A percentile compares a stretch with the other conserved stretches of the same genome.
Evolutionary conservation across 2,797 vertebrate species (phyloP).

Genomic region (Pipistrellus pygmaeus): DNA sequence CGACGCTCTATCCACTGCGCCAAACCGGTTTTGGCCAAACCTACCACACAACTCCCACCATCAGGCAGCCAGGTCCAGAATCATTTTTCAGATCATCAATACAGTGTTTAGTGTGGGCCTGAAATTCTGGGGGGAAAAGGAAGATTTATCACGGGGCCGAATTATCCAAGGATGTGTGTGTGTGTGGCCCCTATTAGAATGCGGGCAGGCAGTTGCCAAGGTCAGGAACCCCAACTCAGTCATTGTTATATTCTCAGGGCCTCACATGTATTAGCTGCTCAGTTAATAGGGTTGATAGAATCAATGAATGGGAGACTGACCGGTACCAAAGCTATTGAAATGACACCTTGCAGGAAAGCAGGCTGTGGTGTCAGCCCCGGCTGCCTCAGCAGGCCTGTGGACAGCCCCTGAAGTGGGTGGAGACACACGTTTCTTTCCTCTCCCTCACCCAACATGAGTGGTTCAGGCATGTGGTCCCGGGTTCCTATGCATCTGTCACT

Average conservation of each 20-base stretch:
- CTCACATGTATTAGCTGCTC: background rate
- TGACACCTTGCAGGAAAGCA: background rate
- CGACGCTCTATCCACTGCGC: no score
- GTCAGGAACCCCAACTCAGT: background rate
- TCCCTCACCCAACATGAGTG: background rate
- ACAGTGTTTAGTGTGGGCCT: background rate
- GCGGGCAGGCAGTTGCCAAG: no score
- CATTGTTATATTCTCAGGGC: background rate
- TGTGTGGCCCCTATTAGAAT: background rate
- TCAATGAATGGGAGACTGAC: background rate
- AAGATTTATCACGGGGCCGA: background rate
- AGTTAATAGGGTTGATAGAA: background rate
- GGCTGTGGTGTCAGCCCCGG: background rate
- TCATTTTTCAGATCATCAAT: background rate
- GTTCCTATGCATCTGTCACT: rapidly evolving
- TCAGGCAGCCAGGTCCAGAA: background rate
- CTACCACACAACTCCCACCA: background rate
- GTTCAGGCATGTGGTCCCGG: background rate
- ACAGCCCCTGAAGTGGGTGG: background rate
- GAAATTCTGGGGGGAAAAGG: background rate
- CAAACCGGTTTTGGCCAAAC: no score
- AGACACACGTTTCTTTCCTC: background rate
- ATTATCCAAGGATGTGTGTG: background rate
- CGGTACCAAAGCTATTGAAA: background rate
- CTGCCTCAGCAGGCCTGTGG: background rate